Percentiles rank a stretch among this genome's conserved stretches.
phyloP scores from a whole-genome alignment of 2,113 vertebrate species.

The Phalacrocorax pelagicus region DNA sequence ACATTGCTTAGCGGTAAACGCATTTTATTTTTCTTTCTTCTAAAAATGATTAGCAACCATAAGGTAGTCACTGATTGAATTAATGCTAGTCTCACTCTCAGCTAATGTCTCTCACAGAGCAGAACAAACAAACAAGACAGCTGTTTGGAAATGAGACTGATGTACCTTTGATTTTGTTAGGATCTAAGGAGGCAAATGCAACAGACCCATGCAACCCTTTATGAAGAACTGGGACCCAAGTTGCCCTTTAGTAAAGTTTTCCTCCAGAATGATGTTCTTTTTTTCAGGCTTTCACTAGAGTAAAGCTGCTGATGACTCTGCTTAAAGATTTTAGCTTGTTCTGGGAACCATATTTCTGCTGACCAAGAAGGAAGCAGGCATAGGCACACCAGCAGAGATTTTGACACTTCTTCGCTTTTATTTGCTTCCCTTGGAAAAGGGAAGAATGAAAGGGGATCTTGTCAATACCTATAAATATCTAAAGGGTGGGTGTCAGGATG shows the following conservation, averaged over 20 bases:
- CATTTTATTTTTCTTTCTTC: background rate
- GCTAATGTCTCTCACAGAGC: accelerated
- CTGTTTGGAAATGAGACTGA: background rate
- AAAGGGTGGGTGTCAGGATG: too few species aligned
- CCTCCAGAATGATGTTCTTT: background rate
- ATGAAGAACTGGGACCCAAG: background rate
- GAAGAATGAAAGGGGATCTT: too few species aligned
- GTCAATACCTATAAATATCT: too few species aligned
- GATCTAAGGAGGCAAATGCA: background rate
- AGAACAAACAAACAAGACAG: background rate
- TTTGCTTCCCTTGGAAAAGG: background rate
- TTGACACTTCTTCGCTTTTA: background rate
- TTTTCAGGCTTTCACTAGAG: background rate
- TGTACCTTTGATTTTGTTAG: background rate
- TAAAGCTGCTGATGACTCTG: background rate
- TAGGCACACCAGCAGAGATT: background rate
- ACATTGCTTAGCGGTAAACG: background rate
- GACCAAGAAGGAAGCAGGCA: background rate
- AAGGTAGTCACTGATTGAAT: background rate
- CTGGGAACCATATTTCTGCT: background rate
- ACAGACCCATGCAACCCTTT: background rate
- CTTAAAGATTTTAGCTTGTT: background rate
- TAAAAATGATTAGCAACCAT: background rate
- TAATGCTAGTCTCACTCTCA: background rate
- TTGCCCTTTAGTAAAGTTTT: background rate